These are phyloP conservation scores for Siniperca knerii DNA, from an alignment of 2,113 vertebrate genomes.

Conservation along the genomic window DNA sequence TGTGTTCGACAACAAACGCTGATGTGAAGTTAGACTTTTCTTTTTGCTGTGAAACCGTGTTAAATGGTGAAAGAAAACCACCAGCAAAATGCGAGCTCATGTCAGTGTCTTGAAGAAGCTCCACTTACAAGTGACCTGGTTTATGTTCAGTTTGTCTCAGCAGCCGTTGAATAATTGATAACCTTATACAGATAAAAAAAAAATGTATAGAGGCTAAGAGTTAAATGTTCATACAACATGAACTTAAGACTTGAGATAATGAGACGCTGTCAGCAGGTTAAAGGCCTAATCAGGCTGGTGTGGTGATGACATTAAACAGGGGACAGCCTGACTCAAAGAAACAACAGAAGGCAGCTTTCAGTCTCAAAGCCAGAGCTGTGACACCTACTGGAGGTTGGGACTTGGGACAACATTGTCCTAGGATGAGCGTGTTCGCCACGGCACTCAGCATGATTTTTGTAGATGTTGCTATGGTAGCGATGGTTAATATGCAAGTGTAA, in stretches of 20 bases:
- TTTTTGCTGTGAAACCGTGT: slow-evolving; percentile 21
- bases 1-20: not conserved
- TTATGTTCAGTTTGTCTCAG: slow-evolving; percentile 2
- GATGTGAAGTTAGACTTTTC: slow-evolving; percentile 6
- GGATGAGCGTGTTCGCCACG: not conserved
- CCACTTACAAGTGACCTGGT: not conserved
- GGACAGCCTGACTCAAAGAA: too few species aligned
- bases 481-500: not conserved
- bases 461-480: not conserved
- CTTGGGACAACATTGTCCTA: not conserved
- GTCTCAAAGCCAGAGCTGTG: not conserved
- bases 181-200: not conserved
- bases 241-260: not conserved
- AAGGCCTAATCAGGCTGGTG: not conserved
- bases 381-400: not conserved
- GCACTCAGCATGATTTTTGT: not conserved
- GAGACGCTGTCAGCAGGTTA: not conserved
- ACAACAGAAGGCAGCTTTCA: not conserved
- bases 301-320: not conserved
- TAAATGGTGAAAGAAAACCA: not conserved
- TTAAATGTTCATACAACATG: not conserved
- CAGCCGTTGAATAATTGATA: slow-evolving; percentile 2
- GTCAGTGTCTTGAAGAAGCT: not conserved
- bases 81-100: slow-evolving; percentile 4
- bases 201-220: not conserved